These are phyloP conservation scores for Melospiza georgiana DNA, from an alignment of 2,113 vertebrate species.

Conservation along the genomic window DNA sequence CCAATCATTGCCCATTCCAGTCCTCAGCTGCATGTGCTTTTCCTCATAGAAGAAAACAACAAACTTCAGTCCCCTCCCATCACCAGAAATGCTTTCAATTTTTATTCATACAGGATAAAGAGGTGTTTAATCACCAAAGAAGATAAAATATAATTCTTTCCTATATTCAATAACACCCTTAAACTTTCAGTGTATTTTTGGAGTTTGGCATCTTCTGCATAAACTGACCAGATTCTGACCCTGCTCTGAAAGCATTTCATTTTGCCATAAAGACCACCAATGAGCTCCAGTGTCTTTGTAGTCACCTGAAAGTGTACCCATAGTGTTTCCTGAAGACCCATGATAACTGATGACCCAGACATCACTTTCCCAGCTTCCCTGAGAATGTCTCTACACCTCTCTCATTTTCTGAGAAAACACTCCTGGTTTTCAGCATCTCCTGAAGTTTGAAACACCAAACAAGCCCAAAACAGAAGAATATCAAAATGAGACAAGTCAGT, in stretches of 20 bases:
- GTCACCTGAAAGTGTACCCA: not conserved
- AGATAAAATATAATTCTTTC: conserved; percentile 55
- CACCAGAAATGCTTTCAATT: conserved; percentile 26
- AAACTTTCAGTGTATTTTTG: not conserved
- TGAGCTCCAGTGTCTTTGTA: not conserved
- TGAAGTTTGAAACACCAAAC: not conserved
- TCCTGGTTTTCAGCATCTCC: not conserved
- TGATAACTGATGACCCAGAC: not conserved
- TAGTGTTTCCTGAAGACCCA: not conserved
- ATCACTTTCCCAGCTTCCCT: not conserved
- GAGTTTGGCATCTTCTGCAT: not conserved
- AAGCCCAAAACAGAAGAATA: not conserved
- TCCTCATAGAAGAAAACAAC: not conserved
- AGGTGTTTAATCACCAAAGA: conserved; percentile 41
- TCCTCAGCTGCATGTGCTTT: not conserved
- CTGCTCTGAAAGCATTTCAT: not conserved
- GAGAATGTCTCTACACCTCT: not conserved
- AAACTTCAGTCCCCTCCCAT: not conserved
- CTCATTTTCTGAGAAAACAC: not conserved
- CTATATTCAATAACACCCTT: conserved; percentile 19
- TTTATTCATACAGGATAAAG: conserved; percentile 26
- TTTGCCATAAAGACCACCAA: not conserved
- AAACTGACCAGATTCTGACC: not conserved
- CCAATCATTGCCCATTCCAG: not conserved
- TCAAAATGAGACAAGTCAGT: not conserved